phyloP scores from a whole-genome alignment of 2,113 vertebrate species.

The Bagarius yarrelli region DNA sequence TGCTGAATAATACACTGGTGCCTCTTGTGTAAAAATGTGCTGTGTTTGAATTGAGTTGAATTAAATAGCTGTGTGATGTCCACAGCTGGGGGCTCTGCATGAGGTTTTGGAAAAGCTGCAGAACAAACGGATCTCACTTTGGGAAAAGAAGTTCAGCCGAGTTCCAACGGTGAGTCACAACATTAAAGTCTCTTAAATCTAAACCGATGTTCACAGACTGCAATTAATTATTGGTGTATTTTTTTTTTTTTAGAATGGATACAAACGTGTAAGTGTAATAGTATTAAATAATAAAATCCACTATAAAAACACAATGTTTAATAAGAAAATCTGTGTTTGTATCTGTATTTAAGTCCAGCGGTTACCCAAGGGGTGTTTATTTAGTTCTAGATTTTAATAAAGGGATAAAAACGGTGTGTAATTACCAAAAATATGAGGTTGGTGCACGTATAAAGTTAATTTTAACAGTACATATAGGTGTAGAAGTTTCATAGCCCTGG shows the following conservation, averaged over 20 bases:
- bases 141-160: slow-evolving; percentile 78
- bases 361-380: background rate
- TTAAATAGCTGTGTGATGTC: slow-evolving; percentile 5
- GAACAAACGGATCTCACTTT: slow-evolving; percentile 69
- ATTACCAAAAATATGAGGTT: background rate
- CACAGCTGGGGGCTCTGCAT: slow-evolving; percentile 73
- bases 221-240: background rate
- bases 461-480: background rate
- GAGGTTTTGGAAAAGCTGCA: slow-evolving; percentile 78
- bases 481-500: background rate
- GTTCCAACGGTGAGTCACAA: slow-evolving; percentile 72
- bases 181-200: background rate
- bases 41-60: background rate
- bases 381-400: background rate
- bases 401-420: background rate
- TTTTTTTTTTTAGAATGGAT: background rate
- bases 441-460: background rate
- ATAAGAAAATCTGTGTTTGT: background rate
- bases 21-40: background rate
- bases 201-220: background rate
- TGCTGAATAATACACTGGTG: background rate
- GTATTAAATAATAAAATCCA: background rate
- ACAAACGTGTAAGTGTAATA: no score
- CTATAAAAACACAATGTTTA: background rate
- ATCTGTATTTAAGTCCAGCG: no score